These are phyloP conservation scores for Daboia siamensis DNA, from an alignment of 2,113 vertebrate species.

Conservation along the genomic window DNA sequence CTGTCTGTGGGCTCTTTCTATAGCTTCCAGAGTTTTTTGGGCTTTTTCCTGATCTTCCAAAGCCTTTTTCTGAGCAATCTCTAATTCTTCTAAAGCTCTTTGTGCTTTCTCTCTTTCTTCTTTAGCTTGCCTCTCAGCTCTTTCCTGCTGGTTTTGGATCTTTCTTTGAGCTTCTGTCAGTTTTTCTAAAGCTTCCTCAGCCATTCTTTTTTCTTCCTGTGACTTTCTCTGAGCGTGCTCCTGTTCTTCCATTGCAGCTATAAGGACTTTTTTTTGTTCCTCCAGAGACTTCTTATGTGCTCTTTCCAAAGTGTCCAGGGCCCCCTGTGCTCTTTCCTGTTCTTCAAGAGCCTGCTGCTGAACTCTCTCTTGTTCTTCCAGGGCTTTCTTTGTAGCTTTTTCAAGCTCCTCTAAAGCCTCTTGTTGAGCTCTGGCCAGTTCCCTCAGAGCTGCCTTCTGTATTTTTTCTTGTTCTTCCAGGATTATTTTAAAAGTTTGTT, in stretches of 20 bases:
- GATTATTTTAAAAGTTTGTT: neutral
- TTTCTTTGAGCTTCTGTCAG: neutral
- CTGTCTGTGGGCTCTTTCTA: neutral
- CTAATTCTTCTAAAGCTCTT: neutral
- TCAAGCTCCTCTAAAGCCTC: conserved; percentile 1
- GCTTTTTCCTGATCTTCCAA: neutral
- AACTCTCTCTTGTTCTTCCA: neutral
- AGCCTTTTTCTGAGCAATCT: neutral
- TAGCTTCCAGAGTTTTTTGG: neutral
- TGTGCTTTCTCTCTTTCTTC: neutral
- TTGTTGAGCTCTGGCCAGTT: conserved; percentile 13
- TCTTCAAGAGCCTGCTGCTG: conserved; percentile 5
- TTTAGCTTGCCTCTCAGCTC: neutral
- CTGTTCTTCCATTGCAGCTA: conserved; percentile 19
- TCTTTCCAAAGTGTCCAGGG: neutral
- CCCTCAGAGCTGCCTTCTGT: conserved; percentile 9
- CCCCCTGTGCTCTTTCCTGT: neutral
- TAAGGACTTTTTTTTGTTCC: neutral
- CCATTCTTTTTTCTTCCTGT: neutral
- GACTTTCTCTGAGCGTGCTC: neutral
- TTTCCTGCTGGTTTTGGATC: neutral
- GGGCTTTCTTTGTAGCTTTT: neutral
- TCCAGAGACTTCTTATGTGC: neutral
- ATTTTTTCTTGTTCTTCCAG: conserved; percentile 4
- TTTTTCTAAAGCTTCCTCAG: conserved; percentile 9